Conservation (phyloP, 2,888 invertebrate species). For the Falcaria lacertinaria region DNA sequence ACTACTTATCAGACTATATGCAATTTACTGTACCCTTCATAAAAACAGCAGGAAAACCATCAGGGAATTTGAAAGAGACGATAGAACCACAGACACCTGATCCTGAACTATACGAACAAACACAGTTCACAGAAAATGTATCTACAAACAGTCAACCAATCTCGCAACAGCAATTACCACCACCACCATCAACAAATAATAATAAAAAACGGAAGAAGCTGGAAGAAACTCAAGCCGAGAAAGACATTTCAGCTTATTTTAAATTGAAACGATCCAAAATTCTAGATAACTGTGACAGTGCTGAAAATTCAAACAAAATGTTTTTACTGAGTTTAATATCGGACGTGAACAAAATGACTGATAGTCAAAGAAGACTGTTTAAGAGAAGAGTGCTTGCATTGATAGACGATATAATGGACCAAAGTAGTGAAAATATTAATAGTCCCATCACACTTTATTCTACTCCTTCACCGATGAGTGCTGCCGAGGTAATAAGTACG, state of each 20-base stretch:
- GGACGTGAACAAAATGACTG: constrained; percentile 9
- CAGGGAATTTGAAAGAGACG: constrained; percentile 5
- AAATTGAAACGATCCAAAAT: constrained; percentile 6
- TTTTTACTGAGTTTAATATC: constrained; percentile 7
- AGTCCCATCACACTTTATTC: constrained; percentile 11
- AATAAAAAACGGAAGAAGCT: constrained; percentile 5
- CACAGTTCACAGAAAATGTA: constrained; percentile 8
- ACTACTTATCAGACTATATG: constrained; percentile 12
- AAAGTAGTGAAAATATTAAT: constrained; percentile 10
- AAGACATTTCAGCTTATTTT: constrained; percentile 8
- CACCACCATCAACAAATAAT: constrained; percentile 6
- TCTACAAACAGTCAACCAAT: background rate
- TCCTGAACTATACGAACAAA: constrained; percentile 2
- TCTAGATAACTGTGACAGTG: background rate
- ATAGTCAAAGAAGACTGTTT: constrained; percentile 1
- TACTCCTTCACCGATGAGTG: constrained; percentile 11
- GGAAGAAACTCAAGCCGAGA: constrained; percentile 9
- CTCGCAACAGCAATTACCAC: constrained; percentile 5
- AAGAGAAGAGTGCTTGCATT: constrained; percentile 11
- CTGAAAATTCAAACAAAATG: constrained; percentile 6
- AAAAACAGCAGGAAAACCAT: constrained; percentile 7
- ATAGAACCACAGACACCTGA: constrained; percentile 8
- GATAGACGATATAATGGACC: constrained; percentile 6
- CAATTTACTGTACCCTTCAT: constrained; percentile 12
- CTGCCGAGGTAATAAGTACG: constrained; percentile 3